Evolutionary conservation across 2,888 invertebrate genomes (phyloP), one percentile per base, ranked within the genome.

Genomic region (Orthosia incerta): DNA sequence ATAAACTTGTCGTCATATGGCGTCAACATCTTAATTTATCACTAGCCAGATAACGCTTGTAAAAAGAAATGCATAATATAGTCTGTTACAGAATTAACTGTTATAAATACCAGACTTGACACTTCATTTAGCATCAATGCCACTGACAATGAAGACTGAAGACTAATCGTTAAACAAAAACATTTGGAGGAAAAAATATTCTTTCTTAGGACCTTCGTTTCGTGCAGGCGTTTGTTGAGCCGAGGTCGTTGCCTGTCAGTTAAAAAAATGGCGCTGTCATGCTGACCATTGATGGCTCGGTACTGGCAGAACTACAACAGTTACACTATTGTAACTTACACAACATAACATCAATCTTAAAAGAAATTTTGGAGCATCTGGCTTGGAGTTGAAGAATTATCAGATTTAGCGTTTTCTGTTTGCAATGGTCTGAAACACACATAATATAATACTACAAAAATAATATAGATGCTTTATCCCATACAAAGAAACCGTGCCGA

Each of bases 51-150:
- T 61, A 57, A 72, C 80, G 82, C 71, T 74, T 73, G 55, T 63
- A 79, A 81, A 83, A 80, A 76, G 82, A 79, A 84, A 83, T 79
- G 78, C 77, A 75, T 81, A 86, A 78, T 61, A 68, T 61, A 68
- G 61, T 67, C 73, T 79, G 82, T 82, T 87, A 87, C 75, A 82
- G 71, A 88, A 89, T 87, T 89, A 90, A 92, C 91, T 87, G 92
- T 91, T 87, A 89, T 87, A 88, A 91, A 91, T 90, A 80, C 80
- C 85, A 87, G 87, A 90, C 89, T 90, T 89, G 91, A 92, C 93
- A 94, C 91, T 93, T 93, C 92, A 93, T 93, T 94, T 91, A 90
- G 90, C 93, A 93, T 93, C 90, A 93, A 92, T 92, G 93, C 92
- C 93, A 91, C 74, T 90, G 91, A 92, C 92, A 92, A 92, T 89